A percentile compares a stretch with the other conserved stretches of the same genome.
Conservation (phyloP, 2,888 invertebrate species). For the Yponomeuta sedellus region DNA sequence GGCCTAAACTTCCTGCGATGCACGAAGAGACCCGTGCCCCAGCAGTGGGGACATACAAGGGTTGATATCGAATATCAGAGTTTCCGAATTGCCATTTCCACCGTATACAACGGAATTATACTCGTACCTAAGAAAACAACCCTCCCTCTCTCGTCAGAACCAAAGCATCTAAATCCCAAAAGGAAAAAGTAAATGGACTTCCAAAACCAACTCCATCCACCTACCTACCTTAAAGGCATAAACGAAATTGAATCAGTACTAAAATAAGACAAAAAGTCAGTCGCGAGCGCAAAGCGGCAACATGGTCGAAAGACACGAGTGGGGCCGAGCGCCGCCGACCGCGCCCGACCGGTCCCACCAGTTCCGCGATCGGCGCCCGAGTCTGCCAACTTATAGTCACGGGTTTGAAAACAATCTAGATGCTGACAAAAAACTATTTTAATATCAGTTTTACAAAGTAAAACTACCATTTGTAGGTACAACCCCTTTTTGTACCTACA, state of each 20-base stretch:
- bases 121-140: not conserved
- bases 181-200: not conserved
- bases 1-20: no score
- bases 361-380: not conserved
- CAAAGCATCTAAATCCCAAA: no score
- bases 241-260: slow-evolving; percentile 3
- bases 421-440: no score
- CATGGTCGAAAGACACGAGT: slow-evolving; percentile 1
- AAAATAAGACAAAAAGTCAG: not conserved
- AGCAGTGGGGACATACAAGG: no score
- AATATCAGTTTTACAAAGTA: no score
- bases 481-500: no score
- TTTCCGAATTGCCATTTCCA: no score
- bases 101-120: not conserved
- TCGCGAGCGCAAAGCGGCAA: not conserved
- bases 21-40: no score
- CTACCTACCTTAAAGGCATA: not conserved
- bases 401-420: no score
- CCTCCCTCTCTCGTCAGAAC: not conserved
- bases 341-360: slow-evolving; percentile 1
- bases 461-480: no score
- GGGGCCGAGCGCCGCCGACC: not conserved
- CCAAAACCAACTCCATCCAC: not conserved
- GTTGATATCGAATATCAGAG: no score
- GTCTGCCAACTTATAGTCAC: not conserved